Conservation (phyloP, 53 echinoderm and acorn worm genomes). For the Holothuria scabra region DNA sequence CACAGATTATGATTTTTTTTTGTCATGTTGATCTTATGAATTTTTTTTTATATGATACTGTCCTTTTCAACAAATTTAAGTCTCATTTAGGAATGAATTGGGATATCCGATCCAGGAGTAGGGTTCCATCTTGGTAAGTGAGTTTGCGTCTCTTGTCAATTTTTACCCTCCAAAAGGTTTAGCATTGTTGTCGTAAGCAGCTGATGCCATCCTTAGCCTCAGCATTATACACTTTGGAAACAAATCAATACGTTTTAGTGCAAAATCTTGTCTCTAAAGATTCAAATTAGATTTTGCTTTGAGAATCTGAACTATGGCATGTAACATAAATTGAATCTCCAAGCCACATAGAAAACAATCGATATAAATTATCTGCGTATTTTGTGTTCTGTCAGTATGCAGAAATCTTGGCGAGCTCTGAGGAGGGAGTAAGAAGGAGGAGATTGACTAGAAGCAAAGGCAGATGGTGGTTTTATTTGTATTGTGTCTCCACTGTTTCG, state of each 20-base stretch:
- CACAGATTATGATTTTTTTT: too few species aligned
- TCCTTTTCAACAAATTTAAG: too few species aligned
- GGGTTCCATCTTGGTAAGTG: too few species aligned
- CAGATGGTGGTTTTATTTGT: too few species aligned
- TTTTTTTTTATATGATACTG: too few species aligned
- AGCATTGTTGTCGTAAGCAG: background rate
- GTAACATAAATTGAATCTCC: constrained; percentile 46
- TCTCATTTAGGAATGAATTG: too few species aligned
- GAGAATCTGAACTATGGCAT: constrained; percentile 34
- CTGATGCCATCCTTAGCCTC: constrained; percentile 23
- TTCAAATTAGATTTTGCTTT: constrained; percentile 43
- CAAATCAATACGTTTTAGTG: constrained; percentile 41
- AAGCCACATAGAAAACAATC: constrained; percentile 38
- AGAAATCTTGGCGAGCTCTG: background rate
- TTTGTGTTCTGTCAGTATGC: constrained; percentile 18
- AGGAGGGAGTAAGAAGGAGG: background rate
- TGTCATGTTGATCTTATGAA: too few species aligned
- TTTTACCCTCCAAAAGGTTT: too few species aligned
- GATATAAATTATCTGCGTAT: constrained; percentile 34
- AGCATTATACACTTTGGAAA: constrained; percentile 31
- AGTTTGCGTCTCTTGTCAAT: too few species aligned
- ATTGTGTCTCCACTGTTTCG: too few species aligned
- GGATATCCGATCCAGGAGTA: too few species aligned
- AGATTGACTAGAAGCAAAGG: too few species aligned
- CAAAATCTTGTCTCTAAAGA: constrained; percentile 46